phyloP scores from a whole-genome alignment of 2,888 invertebrate genomes.

The Endomychus coccineus region DNA sequence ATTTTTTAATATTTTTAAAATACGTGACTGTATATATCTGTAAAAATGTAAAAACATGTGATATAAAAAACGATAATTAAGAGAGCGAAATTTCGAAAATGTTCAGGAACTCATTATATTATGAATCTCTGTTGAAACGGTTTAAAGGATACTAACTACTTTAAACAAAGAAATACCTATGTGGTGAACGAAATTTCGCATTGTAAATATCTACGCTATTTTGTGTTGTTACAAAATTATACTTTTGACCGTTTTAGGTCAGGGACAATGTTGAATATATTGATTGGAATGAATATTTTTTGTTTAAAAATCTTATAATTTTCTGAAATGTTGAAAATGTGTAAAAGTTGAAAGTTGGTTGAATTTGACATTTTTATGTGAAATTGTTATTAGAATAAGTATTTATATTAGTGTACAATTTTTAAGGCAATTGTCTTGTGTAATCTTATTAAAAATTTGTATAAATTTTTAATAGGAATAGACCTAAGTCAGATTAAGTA shows the following conservation, averaged over 20 bases:
- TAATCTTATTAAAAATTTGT: constrained; percentile 37
- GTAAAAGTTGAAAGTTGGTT: constrained; percentile 13
- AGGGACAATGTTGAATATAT: no score
- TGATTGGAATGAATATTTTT: constrained; percentile 1
- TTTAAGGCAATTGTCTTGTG: constrained; percentile 37
- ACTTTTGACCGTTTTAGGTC: not conserved
- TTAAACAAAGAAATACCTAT: no score
- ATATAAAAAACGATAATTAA: not conserved
- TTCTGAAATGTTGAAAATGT: not conserved
- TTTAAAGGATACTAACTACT: no score
- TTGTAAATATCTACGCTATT: not conserved
- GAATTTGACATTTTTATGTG: constrained; percentile 26
- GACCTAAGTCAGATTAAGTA: constrained; percentile 41
- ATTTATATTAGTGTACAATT: constrained; percentile 40
- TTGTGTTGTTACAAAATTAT: not conserved
- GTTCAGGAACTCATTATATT: no score
- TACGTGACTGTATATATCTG: no score
- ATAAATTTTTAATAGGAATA: constrained; percentile 38
- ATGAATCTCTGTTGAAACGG: no score
- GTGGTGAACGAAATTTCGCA: no score
- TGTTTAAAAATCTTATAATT: not conserved
- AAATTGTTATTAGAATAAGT: constrained; percentile 35
- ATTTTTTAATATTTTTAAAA: no score
- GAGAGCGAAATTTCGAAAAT: not conserved
- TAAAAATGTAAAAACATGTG: no score